Conservation (phyloP, 2,113 vertebrate genomes). For the Suricata suricatta region DNA sequence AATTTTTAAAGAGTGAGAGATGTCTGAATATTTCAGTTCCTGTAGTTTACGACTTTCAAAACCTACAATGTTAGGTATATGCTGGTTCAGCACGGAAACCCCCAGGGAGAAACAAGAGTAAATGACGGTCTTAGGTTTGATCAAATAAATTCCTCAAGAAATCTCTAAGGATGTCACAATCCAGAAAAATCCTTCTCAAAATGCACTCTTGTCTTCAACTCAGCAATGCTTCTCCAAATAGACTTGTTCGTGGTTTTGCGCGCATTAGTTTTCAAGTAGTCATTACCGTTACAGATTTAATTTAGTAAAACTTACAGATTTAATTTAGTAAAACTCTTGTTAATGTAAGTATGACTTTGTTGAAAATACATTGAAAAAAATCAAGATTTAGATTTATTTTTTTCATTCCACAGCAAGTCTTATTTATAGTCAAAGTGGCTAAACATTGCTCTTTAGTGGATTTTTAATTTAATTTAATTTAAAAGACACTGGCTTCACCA, state of each 20-base stretch:
- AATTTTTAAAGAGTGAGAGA: not conserved
- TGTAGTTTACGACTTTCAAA: not conserved
- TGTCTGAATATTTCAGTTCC: constrained; percentile 20
- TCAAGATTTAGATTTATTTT: constrained; percentile 34
- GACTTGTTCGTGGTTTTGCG: constrained; percentile 31
- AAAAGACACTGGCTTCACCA: constrained; percentile 25
- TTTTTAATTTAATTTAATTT: constrained; percentile 60
- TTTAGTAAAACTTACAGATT: not conserved
- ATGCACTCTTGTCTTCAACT: not conserved
- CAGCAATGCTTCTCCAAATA: constrained; percentile 42
- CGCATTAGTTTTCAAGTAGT: constrained; percentile 45
- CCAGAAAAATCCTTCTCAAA: constrained; percentile 29
- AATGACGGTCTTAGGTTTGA: not conserved
- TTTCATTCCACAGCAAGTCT: not conserved
- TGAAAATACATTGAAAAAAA: constrained; percentile 54
- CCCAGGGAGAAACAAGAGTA: not conserved
- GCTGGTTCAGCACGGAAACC: not conserved
- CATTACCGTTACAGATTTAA: constrained; percentile 49
- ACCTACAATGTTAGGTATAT: not conserved
- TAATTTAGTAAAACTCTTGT: not conserved
- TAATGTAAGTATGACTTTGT: not conserved
- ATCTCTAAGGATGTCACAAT: not conserved
- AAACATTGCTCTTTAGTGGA: constrained; percentile 46
- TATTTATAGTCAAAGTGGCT: constrained; percentile 21
- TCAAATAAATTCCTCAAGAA: constrained; percentile 36